These are phyloP conservation scores for Caenorhabditis sulstoni DNA, from an alignment of 2,888 invertebrate species.

Conservation along the genomic window DNA sequence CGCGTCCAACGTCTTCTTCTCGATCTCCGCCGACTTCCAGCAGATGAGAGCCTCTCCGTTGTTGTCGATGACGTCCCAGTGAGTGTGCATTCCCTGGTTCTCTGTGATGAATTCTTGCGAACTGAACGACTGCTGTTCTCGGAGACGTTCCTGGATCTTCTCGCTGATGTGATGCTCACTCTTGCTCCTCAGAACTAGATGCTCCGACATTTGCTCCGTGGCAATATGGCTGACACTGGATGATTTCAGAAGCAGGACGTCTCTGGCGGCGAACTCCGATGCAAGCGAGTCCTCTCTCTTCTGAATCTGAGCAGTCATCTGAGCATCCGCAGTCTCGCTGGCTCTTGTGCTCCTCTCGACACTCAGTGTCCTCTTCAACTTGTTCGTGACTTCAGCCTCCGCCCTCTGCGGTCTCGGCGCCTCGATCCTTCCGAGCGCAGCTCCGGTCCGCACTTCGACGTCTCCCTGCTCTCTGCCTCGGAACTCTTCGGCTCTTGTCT, in stretches of 20 bases:
- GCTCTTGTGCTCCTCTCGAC: conserved; percentile 43
- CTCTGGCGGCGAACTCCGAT: conserved; percentile 34
- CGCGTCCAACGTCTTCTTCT: conserved; percentile 40
- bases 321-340: conserved; percentile 34
- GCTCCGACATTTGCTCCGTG: conserved; percentile 34
- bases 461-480: conserved; percentile 47
- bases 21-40: conserved; percentile 56
- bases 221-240: conserved; percentile 46
- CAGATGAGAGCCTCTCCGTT: conserved; percentile 60
- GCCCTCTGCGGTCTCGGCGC: conserved; percentile 52
- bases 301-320: conserved; percentile 44
- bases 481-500: conserved; percentile 37
- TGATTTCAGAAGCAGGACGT: conserved; percentile 30
- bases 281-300: conserved; percentile 39
- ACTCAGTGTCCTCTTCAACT: conserved; percentile 43
- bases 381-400: conserved; percentile 36
- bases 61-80: conserved; percentile 66
- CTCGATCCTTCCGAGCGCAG: conserved; percentile 52
- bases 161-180: conserved; percentile 52
- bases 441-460: conserved; percentile 32
- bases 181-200: conserved; percentile 49
- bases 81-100: conserved; percentile 58
- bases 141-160: conserved; percentile 37
- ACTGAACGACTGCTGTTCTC: conserved; percentile 40
- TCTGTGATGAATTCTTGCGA: conserved; percentile 62